These are phyloP conservation scores for Andrena minutula DNA, from an alignment of 2,888 invertebrate species.

Conservation along the genomic window DNA sequence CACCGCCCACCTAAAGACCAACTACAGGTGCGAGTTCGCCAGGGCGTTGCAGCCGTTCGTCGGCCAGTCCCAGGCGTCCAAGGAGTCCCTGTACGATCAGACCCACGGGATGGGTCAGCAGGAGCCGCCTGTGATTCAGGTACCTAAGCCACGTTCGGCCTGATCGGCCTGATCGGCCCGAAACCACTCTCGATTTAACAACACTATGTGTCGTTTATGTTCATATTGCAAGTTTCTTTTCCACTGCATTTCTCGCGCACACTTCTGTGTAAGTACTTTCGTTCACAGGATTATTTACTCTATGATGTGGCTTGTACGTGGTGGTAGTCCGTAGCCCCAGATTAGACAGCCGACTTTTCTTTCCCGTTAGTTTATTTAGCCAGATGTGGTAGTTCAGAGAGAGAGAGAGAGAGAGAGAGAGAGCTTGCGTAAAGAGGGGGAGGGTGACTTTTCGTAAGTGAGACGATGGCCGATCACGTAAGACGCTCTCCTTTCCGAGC, in stretches of 20 bases:
- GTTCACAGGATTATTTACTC: slow-evolving; percentile 64
- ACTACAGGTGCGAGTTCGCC: slow-evolving; percentile 89
- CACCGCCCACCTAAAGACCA: slow-evolving; percentile 84
- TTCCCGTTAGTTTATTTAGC: slow-evolving; percentile 50
- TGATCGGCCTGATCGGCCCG: slow-evolving; percentile 15
- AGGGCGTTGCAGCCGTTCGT: slow-evolving; percentile 88
- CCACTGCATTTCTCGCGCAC: slow-evolving; percentile 64
- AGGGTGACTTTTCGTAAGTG: not conserved
- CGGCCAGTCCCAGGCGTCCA: slow-evolving; percentile 76
- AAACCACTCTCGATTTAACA: slow-evolving; percentile 39
- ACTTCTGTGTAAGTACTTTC: slow-evolving; percentile 64
- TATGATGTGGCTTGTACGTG: slow-evolving; percentile 62
- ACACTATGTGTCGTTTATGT: slow-evolving; percentile 51
- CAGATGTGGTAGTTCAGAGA: slow-evolving; percentile 56
- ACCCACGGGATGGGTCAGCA: slow-evolving; percentile 73
- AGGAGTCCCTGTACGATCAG: slow-evolving; percentile 80
- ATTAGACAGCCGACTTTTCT: slow-evolving; percentile 51
- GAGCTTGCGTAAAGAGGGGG: not conserved
- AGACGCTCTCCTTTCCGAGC: slow-evolving; percentile 49
- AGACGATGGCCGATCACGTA: slow-evolving; percentile 14
- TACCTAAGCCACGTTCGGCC: slow-evolving; percentile 52
- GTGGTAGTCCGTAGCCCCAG: slow-evolving; percentile 59
- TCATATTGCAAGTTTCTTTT: slow-evolving; percentile 69
- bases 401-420: too few relatives aligned
- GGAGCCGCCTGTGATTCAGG: slow-evolving; percentile 79